Conservation (phyloP, 2,113 vertebrate genomes). For the Dicerorhinus sumatrensis region DNA sequence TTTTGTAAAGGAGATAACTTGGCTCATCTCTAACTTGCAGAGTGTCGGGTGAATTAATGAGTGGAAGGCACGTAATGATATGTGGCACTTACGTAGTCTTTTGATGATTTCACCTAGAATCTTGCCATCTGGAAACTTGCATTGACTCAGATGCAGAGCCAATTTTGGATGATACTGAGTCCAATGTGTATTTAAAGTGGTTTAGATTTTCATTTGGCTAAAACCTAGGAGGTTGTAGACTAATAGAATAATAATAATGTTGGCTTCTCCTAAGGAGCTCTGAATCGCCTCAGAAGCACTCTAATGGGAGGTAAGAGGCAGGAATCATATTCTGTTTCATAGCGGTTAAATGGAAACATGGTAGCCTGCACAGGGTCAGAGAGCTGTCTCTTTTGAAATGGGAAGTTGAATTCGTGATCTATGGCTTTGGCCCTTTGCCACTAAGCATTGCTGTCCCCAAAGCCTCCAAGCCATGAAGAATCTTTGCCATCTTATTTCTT, state of each 20-base stretch:
- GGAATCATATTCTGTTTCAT: not conserved
- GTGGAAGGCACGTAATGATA: constrained; percentile 16
- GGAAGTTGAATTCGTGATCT: not conserved
- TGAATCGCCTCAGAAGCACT: not conserved
- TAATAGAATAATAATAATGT: constrained; percentile 67
- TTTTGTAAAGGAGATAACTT: constrained; percentile 56
- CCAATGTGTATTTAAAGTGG: constrained; percentile 56
- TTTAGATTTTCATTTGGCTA: constrained; percentile 74
- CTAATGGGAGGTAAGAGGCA: constrained; percentile 2
- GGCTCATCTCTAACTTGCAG: constrained; percentile 10
- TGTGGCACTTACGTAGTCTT: constrained; percentile 46
- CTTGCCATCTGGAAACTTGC: constrained; percentile 72
- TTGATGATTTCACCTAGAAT: constrained; percentile 69
- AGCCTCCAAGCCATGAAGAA: not conserved
- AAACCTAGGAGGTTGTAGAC: constrained; percentile 48
- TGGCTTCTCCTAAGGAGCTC: constrained; percentile 13
- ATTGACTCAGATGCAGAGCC: constrained; percentile 51
- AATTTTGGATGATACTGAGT: constrained; percentile 39
- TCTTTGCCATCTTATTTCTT: not conserved
- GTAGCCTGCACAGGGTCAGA: not conserved
- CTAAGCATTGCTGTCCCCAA: not conserved
- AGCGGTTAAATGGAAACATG: not conserved
- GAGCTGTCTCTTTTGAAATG: not conserved
- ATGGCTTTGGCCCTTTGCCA: not conserved
- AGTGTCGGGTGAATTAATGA: constrained; percentile 29